phyloP scores from a whole-genome alignment of 2,888 invertebrate genomes.

The Alitta virens region DNA sequence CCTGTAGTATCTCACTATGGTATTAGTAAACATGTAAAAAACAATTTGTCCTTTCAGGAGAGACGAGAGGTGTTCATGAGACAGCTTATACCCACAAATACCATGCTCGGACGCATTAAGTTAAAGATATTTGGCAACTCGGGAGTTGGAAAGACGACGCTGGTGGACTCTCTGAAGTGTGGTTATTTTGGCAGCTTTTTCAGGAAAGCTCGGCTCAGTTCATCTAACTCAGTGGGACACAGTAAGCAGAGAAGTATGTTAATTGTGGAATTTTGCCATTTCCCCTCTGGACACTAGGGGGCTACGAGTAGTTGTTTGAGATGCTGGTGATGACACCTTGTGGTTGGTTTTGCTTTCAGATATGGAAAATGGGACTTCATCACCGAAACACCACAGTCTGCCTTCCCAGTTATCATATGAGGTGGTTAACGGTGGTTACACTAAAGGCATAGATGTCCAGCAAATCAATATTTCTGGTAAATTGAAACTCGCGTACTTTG shows the following conservation, averaged over 20 bases:
- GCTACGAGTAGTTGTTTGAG: neutral
- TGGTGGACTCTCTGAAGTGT: slow-evolving; percentile 68
- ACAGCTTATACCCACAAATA: slow-evolving; percentile 64
- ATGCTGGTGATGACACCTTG: neutral
- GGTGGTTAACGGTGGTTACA: slow-evolving; percentile 60
- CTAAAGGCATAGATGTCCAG: slow-evolving; percentile 67
- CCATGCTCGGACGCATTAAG: slow-evolving; percentile 62
- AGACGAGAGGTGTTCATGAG: slow-evolving; percentile 62
- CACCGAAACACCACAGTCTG: slow-evolving; percentile 43
- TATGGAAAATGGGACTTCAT: slow-evolving; percentile 17
- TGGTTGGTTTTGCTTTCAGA: slow-evolving; percentile 12
- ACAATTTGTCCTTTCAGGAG: slow-evolving; percentile 42
- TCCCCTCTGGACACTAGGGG: neutral
- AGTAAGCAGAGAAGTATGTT: slow-evolving; percentile 7
- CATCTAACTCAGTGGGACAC: slow-evolving; percentile 3
- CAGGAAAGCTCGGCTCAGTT: slow-evolving; percentile 38
- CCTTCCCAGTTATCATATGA: slow-evolving; percentile 34
- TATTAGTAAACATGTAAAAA: no score
- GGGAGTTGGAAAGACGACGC: slow-evolving; percentile 71
- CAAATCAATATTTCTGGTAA: slow-evolving; percentile 61
- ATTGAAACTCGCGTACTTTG: no score
- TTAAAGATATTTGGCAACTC: slow-evolving; percentile 72
- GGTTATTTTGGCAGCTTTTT: slow-evolving; percentile 70
- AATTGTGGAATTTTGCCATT: neutral
- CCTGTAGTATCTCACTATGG: no score